Evolutionary conservation across 2,113 vertebrate species (phyloP).

Genomic region (Numida meleagris): DNA sequence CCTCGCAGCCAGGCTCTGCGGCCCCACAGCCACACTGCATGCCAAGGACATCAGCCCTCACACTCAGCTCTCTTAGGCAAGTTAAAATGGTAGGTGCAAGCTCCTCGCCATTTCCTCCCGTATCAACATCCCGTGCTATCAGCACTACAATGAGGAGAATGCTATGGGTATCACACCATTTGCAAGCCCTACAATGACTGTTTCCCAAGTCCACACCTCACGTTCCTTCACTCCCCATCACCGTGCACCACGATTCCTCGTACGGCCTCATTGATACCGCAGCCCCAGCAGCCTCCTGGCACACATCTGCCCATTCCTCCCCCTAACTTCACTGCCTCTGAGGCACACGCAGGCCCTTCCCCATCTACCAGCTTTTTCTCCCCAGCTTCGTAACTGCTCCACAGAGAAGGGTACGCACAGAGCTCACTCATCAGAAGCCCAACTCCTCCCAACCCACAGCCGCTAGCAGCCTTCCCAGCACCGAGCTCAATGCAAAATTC

Average conservation of each 20-base stretch:
- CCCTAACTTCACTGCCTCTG: neutral
- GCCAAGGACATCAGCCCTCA: neutral
- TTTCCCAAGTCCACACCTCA: neutral
- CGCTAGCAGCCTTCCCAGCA: neutral
- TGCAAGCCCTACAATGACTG: neutral
- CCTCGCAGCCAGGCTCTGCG: neutral
- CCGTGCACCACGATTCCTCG: fast-evolving
- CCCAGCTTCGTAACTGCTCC: fast-evolving
- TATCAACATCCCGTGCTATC: neutral
- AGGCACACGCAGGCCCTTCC: neutral
- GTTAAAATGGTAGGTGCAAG: neutral
- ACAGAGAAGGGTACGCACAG: fast-evolving
- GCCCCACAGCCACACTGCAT: neutral
- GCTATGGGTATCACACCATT: neutral
- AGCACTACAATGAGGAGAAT: neutral
- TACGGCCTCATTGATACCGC: neutral
- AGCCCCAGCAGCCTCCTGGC: neutral
- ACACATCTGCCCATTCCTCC: neutral
- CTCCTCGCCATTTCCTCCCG: neutral
- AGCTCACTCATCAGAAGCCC: fast-evolving
- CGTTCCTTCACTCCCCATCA: neutral
- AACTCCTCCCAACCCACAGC: fast-evolving
- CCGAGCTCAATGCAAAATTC: neutral
- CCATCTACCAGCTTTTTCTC: neutral
- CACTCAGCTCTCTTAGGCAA: neutral